Conservation (phyloP, 2,888 invertebrate genomes). For the Uloborus plumipes region DNA sequence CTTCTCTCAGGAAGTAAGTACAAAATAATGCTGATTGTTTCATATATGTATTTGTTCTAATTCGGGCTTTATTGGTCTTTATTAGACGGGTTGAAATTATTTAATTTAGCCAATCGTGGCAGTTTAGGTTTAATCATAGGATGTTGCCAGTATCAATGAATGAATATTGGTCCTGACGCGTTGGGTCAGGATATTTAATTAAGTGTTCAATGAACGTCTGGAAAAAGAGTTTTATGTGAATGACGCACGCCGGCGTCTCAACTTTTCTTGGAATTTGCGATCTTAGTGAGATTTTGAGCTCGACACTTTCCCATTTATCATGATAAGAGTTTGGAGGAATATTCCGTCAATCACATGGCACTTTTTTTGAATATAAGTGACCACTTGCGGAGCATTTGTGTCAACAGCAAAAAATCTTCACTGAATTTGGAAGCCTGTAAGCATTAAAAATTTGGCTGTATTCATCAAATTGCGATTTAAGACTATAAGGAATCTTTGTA, state of each 20-base stretch:
- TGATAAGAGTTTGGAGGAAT: no score
- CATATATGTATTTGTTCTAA: conserved; percentile 63
- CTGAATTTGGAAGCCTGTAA: no score
- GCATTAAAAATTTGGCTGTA: no score
- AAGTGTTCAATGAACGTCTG: conserved; percentile 54
- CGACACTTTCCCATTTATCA: neutral
- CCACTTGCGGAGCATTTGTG: no score
- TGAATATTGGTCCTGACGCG: conserved; percentile 58
- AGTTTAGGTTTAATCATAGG: conserved; percentile 64
- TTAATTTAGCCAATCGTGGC: conserved; percentile 63
- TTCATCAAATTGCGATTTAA: no score
- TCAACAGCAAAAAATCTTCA: no score
- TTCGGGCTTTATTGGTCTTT: conserved; percentile 62
- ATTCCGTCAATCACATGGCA: no score
- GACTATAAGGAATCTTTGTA: no score
- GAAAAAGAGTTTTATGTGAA: conserved; percentile 46
- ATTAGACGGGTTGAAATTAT: conserved; percentile 64
- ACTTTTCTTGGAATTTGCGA: conserved; percentile 38
- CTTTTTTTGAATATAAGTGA: no score
- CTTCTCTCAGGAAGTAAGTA: conserved; percentile 51
- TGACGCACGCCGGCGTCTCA: conserved; percentile 40
- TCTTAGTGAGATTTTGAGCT: neutral
- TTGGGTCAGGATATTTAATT: conserved; percentile 59
- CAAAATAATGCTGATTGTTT: conserved; percentile 46
- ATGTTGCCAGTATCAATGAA: conserved; percentile 57